These are phyloP conservation scores for Pygoscelis antarcticus DNA, from an alignment of 2,113 vertebrate species.

Conservation along the genomic window DNA sequence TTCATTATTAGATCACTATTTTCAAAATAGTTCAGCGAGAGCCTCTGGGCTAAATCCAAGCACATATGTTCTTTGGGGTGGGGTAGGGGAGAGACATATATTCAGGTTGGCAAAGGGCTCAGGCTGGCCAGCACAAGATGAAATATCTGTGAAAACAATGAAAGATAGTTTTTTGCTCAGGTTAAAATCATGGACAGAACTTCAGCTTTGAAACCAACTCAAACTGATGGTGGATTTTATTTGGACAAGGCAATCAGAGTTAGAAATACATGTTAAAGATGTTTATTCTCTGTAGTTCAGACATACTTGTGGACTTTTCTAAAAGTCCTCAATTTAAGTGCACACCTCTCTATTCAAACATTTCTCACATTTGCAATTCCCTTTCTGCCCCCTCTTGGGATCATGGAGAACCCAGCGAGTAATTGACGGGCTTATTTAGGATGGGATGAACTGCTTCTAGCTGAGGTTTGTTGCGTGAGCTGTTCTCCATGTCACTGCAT, in stretches of 20 bases:
- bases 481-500: neutral
- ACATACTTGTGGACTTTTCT: neutral
- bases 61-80: neutral
- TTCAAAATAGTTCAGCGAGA: neutral
- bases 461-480: neutral
- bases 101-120: neutral
- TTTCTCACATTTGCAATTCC: neutral
- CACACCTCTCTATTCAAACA: neutral
- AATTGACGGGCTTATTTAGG: neutral
- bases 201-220: neutral
- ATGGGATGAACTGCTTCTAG: neutral
- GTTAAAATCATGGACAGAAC: neutral
- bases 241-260: neutral
- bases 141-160: neutral
- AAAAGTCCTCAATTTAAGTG: neutral
- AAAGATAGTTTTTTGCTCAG: neutral
- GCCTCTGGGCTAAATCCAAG: neutral
- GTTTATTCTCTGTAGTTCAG: neutral
- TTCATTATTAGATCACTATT: neutral
- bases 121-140: neutral
- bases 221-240: neutral
- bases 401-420: neutral
- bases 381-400: neutral
- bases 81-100: fast-evolving
- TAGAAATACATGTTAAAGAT: neutral